phyloP scores from a whole-genome alignment of 2,797 vertebrate species.

The Tarsius wallacei region DNA sequence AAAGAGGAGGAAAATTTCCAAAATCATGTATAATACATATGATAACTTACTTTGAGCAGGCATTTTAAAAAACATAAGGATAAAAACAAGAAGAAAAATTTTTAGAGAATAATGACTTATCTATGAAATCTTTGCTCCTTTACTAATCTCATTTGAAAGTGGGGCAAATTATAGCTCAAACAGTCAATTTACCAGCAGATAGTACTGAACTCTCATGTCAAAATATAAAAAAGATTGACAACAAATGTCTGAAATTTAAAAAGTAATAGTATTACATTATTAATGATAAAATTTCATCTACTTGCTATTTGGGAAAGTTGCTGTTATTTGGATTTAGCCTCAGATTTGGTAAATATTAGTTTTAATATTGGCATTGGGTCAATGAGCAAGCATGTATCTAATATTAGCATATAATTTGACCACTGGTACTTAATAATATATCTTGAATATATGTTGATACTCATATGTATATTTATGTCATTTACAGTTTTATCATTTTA shows the following conservation, averaged over 20 bases:
- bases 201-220: neutral
- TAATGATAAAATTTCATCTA: neutral
- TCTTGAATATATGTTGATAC: neutral
- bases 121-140: neutral
- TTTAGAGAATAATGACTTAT: neutral
- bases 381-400: neutral
- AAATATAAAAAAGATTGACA: neutral
- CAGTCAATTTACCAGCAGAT: neutral
- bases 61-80: neutral
- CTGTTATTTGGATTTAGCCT: neutral
- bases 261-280: neutral
- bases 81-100: neutral
- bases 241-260: neutral
- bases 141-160: neutral
- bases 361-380: neutral
- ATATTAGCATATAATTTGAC: neutral
- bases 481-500: neutral
- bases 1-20: neutral
- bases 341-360: neutral
- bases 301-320: neutral
- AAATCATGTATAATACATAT: neutral
- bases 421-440: neutral
- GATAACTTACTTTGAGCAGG: no score
- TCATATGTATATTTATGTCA: neutral
- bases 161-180: neutral